Evolutionary conservation across 1,140 invertebrate genomes (phyloP).

Genomic region (Drosophila sechellia): DNA sequence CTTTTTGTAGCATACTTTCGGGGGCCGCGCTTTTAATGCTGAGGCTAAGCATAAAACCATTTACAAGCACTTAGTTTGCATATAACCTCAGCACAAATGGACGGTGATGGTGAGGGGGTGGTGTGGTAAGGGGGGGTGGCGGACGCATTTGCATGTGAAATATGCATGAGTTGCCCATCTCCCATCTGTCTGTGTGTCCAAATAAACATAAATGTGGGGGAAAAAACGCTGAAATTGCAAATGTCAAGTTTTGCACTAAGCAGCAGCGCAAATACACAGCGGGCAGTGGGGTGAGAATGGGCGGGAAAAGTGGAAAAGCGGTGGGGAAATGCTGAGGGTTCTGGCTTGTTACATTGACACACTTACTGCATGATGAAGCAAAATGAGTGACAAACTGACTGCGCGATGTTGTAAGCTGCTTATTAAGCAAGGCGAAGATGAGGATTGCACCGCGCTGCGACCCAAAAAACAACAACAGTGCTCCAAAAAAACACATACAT

Average conservation of each 20-base stretch:
- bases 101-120: not conserved
- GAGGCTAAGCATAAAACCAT: slow-evolving; percentile 64
- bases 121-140: not conserved
- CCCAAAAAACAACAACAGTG: slow-evolving; percentile 36
- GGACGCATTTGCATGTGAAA: slow-evolving; percentile 65
- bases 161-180: slow-evolving; percentile 65
- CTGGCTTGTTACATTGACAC: slow-evolving; percentile 71
- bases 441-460: slow-evolving; percentile 25
- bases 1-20: slow-evolving; percentile 37
- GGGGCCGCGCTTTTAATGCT: slow-evolving; percentile 33
- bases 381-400: slow-evolving; percentile 82
- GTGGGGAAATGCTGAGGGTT: slow-evolving; percentile 3
- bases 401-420: slow-evolving; percentile 72
- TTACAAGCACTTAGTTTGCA: slow-evolving; percentile 74
- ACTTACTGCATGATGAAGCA: slow-evolving; percentile 81
- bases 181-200: slow-evolving; percentile 27
- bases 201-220: slow-evolving; percentile 57
- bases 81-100: slow-evolving; percentile 60
- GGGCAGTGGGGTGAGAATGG: slow-evolving; percentile 1
- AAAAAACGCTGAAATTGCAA: slow-evolving; percentile 75
- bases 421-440: slow-evolving; percentile 61
- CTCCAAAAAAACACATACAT: slow-evolving; percentile 40
- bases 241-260: slow-evolving; percentile 82
- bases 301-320: slow-evolving; percentile 2
- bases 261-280: slow-evolving; percentile 67